Conservation (phyloP, 2,113 vertebrate genomes). For the Aramus guarauna region DNA sequence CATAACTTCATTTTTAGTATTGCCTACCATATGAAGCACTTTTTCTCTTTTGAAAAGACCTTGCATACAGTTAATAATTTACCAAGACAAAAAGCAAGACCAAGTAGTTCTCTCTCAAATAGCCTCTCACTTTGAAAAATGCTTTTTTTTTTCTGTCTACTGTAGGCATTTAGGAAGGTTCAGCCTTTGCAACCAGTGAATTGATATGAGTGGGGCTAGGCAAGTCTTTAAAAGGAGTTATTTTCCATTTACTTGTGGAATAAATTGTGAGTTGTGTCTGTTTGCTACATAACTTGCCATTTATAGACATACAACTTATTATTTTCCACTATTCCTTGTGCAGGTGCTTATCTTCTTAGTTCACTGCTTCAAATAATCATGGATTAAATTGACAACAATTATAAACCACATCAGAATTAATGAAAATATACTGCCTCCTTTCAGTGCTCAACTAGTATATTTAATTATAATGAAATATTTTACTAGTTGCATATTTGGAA, state of each 20-base stretch:
- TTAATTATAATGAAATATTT: not conserved
- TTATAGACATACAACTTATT: not conserved
- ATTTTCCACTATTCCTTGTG: not conserved
- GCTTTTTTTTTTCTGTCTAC: not conserved
- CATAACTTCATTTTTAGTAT: not conserved
- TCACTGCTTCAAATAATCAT: not conserved
- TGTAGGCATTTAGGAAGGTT: not conserved
- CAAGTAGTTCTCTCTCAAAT: not conserved
- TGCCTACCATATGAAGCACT: not conserved
- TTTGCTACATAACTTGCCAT: not conserved
- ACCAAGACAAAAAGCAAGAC: not conserved
- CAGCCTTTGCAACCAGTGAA: not conserved
- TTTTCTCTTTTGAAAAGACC: not conserved
- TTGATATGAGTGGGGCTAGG: not conserved
- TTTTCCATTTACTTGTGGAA: not conserved
- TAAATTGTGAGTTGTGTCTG: not conserved
- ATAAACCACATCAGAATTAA: not conserved
- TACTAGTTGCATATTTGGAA: not conserved
- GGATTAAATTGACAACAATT: not conserved
- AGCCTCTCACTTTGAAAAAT: not conserved
- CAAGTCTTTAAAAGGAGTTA: not conserved
- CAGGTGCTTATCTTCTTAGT: not conserved
- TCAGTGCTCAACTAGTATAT: not conserved
- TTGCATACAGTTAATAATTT: not conserved
- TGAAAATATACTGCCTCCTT: not conserved